Conservation (phyloP, 2,113 vertebrate species). For the Jacana jacana region DNA sequence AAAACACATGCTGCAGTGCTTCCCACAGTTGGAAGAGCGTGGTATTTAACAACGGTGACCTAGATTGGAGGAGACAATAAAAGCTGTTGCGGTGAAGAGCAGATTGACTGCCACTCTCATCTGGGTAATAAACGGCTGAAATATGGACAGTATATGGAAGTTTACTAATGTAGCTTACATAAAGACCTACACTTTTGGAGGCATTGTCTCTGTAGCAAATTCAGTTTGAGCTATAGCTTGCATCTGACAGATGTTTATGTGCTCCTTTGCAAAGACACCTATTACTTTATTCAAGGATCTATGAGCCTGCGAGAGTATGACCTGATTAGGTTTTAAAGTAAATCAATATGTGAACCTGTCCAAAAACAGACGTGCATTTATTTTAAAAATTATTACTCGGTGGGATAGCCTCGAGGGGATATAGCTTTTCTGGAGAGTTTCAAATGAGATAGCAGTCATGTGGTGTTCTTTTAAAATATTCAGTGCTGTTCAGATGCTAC, state of each 20-base stretch:
- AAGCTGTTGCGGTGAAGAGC: conserved; percentile 76
- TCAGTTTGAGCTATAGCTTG: background rate
- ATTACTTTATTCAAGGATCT: conserved; percentile 51
- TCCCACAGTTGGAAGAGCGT: conserved; percentile 33
- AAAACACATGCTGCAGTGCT: conserved; percentile 32
- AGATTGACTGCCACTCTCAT: conserved; percentile 74
- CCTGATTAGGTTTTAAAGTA: conserved; percentile 55
- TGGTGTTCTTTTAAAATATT: background rate
- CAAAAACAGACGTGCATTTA: conserved; percentile 17
- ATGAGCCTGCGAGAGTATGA: conserved; percentile 13
- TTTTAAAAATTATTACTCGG: conserved; percentile 49
- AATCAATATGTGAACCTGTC: conserved; percentile 59
- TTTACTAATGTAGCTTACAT: conserved; percentile 63
- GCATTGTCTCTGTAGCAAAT: conserved; percentile 14
- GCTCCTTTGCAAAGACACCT: background rate
- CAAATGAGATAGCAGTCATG: background rate
- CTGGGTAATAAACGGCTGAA: conserved; percentile 75
- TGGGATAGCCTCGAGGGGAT: conserved; percentile 19
- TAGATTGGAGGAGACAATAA: conserved; percentile 76
- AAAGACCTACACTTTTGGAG: conserved; percentile 16
- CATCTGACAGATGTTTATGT: conserved; percentile 1
- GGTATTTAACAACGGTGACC: conserved; percentile 77
- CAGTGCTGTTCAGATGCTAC: background rate
- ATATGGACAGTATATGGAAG: conserved; percentile 16
- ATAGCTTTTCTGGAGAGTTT: conserved; percentile 19